Evolutionary conservation across 1,140 invertebrate species (phyloP), one percentile per base, ranked within the genome.

Genomic region (Calosoma granatense): DNA sequence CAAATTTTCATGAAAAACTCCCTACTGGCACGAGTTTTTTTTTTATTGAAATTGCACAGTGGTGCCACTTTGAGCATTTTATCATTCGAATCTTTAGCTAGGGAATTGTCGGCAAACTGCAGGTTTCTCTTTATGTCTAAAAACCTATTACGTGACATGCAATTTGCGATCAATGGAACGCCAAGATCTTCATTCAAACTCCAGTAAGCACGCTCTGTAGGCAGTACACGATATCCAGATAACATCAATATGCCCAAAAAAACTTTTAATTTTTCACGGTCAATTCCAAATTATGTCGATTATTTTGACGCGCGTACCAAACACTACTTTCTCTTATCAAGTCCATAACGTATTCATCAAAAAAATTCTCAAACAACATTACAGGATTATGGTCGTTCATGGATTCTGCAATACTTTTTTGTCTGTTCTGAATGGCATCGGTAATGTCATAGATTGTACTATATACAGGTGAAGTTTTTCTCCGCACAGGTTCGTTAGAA

Each of bases 251-350:
- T 58, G 54, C 59, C 63, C 30, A 67, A 56, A 61, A 64, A 61
- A 52, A 57, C 62, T 60, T 62, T 63, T 57, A 67, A 60, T 59
- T 60, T 54, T 41, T 22, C 55, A 19, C 55, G 57, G 59, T 56
- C 26, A 67, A 39, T 56, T 59, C 21, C 60, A 67, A 67, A 54
- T 54, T 43, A 55, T 67, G 63, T 56, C 61, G 61, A 62, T 67
- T 67, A 53, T 66, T 62, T 63, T 67, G 61, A 41, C 53, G 57
- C 26, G 66, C 63, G 51, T 65, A 67, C 53, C 66, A 51, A n/a
- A 54, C 36, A 55, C 54, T 65, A 53, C 63, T 61, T 55, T 36
- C 47, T 56, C 56, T 51, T 52, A 66, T 65, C 59, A 62, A 54
- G 53, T 61, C 58, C 30, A 60, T 56, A 52, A 66, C 54, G 15